Conservation (phyloP, 2,888 invertebrate species). For the Plagiodera versicolora region DNA sequence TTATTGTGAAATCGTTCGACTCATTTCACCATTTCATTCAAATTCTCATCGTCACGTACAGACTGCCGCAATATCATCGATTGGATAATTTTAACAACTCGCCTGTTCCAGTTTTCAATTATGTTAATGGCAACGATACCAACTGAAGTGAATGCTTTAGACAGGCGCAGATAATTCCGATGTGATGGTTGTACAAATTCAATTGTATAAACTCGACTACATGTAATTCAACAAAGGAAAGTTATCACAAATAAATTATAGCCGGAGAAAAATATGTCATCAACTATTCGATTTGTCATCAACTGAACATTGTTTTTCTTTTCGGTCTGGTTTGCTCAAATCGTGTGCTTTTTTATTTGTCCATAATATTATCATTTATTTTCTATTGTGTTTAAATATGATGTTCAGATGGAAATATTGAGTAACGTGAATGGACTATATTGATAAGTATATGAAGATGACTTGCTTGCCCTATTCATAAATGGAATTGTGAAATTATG, state of each 20-base stretch:
- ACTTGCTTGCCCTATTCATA: too few relatives aligned
- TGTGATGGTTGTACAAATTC: background rate
- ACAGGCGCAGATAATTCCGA: background rate
- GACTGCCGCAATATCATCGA: background rate
- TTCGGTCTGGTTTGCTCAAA: too few relatives aligned
- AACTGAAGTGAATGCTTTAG: background rate
- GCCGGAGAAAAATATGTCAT: too few relatives aligned
- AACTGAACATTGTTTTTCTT: too few relatives aligned
- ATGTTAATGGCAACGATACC: background rate
- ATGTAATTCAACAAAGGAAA: background rate
- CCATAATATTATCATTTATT: too few relatives aligned
- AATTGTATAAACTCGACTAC: background rate
- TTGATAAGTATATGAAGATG: too few relatives aligned
- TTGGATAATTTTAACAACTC: background rate
- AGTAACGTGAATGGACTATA: too few relatives aligned
- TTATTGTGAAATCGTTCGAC: background rate
- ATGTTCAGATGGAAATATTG: too few relatives aligned
- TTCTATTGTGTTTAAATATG: too few relatives aligned
- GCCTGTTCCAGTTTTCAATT: background rate
- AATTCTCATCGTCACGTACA: background rate
- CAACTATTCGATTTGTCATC: too few relatives aligned
- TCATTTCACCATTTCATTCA: background rate
- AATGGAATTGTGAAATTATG: too few relatives aligned
- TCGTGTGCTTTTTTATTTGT: too few relatives aligned
- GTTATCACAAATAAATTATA: background rate